A percentile compares a stretch with the other conserved stretches of the same genome.
Conservation (phyloP, 1,140 invertebrate species). For the Papilio polytes region DNA sequence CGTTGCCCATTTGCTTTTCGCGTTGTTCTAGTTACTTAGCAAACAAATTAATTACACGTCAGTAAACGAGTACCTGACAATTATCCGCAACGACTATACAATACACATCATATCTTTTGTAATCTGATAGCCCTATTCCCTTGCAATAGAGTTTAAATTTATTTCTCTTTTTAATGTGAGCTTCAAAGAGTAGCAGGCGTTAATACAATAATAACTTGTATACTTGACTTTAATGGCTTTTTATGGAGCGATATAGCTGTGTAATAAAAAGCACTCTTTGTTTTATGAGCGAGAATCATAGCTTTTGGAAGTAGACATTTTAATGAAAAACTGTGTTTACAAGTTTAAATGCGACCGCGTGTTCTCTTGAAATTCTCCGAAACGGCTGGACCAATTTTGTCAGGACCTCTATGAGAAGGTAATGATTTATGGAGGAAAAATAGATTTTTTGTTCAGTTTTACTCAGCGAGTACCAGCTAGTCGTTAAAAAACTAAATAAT, state of each 20-base stretch:
- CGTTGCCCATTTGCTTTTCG: too few relatives aligned
- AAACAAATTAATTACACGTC: too few relatives aligned
- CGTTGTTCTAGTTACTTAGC: too few relatives aligned
- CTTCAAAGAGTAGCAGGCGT: constrained; percentile 6
- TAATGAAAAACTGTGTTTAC: constrained; percentile 7
- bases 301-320: constrained; percentile 3
- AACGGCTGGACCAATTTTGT: too few relatives aligned
- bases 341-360: neutral
- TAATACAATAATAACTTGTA: constrained; percentile 15
- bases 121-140: neutral
- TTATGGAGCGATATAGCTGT: neutral
- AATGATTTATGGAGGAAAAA: too few relatives aligned
- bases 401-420: too few relatives aligned
- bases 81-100: neutral
- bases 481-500: too few relatives aligned
- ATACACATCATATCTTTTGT: too few relatives aligned
- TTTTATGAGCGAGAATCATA: constrained; percentile 4
- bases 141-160: neutral
- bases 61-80: neutral
- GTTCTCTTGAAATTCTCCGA: too few relatives aligned
- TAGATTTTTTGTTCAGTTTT: too few relatives aligned
- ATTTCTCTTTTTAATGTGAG: neutral
- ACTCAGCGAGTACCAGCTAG: too few relatives aligned
- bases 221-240: constrained; percentile 23
- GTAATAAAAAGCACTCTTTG: constrained; percentile 17